Conservation (phyloP, 2,888 invertebrate species). For the Chalcosyrphus nemorum region DNA sequence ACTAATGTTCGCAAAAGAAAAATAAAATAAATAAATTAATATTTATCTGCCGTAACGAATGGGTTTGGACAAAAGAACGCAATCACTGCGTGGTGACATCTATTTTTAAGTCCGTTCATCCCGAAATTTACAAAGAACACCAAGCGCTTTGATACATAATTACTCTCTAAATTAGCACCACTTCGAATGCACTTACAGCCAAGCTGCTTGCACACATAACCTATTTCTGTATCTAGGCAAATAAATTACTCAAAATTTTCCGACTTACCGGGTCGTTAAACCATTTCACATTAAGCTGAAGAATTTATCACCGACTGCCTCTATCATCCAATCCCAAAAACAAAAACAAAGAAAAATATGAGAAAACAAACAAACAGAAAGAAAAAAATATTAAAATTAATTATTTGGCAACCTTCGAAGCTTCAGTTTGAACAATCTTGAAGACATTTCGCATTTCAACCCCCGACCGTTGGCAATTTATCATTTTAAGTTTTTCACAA, state of each 20-base stretch:
- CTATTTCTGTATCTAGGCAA: not conserved
- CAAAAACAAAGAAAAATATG: not conserved
- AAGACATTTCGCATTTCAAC: constrained; percentile 66
- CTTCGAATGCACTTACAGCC: too few relatives aligned
- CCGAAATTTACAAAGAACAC: too few relatives aligned
- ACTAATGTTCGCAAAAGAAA: too few relatives aligned
- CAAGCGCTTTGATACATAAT: too few relatives aligned
- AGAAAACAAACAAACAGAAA: not conserved
- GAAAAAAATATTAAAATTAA: constrained; percentile 26
- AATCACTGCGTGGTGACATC: too few relatives aligned
- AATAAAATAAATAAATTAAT: too few relatives aligned
- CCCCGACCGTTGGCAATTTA: constrained; percentile 60
- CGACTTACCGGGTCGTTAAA: constrained; percentile 27
- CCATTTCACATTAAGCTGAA: constrained; percentile 12
- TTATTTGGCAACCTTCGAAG: constrained; percentile 47
- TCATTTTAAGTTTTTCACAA: constrained; percentile 49
- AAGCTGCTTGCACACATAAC: too few relatives aligned
- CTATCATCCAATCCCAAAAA: not conserved
- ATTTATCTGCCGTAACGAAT: too few relatives aligned
- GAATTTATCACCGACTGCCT: constrained; percentile 22
- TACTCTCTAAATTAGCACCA: too few relatives aligned
- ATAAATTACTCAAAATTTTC: not conserved
- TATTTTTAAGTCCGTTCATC: too few relatives aligned
- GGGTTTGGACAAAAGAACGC: too few relatives aligned
- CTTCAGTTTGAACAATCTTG: constrained; percentile 63